Percentiles rank a stretch among this genome's conserved stretches.
These are phyloP conservation scores for Valencia hispanica DNA, from an alignment of 2,797 vertebrate genomes.

Conservation along the genomic window DNA sequence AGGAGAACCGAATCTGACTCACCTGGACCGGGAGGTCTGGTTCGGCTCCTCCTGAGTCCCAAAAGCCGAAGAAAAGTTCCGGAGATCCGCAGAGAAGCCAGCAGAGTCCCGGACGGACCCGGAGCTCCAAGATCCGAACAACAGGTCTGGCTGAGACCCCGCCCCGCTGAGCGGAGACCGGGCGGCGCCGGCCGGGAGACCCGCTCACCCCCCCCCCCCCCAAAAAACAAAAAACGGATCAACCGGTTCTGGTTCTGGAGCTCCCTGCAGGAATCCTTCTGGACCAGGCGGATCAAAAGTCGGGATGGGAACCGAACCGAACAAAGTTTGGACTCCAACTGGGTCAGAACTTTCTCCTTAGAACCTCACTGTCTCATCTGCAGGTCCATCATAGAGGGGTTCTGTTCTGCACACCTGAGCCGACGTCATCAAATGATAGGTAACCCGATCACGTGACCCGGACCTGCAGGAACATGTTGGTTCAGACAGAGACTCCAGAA, in stretches of 20 bases:
- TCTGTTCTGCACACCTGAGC: conserved; percentile 1
- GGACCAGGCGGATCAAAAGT: not conserved
- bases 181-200: conserved; percentile 19
- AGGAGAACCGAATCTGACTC: conserved; percentile 34
- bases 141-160: conserved; percentile 67
- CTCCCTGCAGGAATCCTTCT: not conserved
- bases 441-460: not conserved
- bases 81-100: conserved; percentile 1
- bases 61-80: conserved; percentile 25
- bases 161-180: conserved; percentile 34
- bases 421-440: not conserved
- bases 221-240: not conserved
- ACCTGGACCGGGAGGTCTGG: conserved; percentile 47
- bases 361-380: not conserved
- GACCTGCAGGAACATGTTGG: not conserved
- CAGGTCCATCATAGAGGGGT: not conserved
- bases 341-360: not conserved
- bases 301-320: no score
- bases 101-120: conserved; percentile 18
- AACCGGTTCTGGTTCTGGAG: not conserved
- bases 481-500: not conserved
- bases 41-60: conserved; percentile 21
- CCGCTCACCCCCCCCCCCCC: conserved; percentile 6
- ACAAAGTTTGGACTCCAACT: not conserved
- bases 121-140: conserved; percentile 48